Evolutionary conservation across 2,113 vertebrate species (phyloP), one percentile per base, ranked within the genome.

Genomic region (Acanthisitta chloris): DNA sequence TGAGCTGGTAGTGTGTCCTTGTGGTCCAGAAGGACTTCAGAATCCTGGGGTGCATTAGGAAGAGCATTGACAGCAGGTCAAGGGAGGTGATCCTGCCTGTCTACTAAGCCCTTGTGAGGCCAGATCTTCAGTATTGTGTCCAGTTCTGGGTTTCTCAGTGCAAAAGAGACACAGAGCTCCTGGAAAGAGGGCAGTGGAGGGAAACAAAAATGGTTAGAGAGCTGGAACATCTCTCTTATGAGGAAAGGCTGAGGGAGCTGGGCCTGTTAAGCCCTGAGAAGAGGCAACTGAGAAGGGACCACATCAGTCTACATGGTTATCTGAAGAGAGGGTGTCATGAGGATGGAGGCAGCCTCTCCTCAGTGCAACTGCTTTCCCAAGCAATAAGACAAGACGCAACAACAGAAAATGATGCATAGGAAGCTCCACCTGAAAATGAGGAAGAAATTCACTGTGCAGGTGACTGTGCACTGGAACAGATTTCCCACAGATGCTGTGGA

Each of bases 101-200:
- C 52, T 59, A 25, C 16, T 29, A 28, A 31, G 19, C 4, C 29
- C 52, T 74, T 15, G 9, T 52, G 29, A 74, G 29, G 29, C 23
- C 33, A 20, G 10, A 25, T 31, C 29, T 40, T 19, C 17, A 54
- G 17, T 23, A 14, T 29, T 34, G 29, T 31, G 61, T 46, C 52
- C 7, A 34, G 24, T 40, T n/a, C 19, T 46, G 46, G 12, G 11
- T 11, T 46, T 14, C 9, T 26, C n/a, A 46, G 36, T 33, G 64
- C 31, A 4, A 42, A 25, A 71, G 20, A 31, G 9, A 48, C 10
- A 34, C 48, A 20, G 25, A 26, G 6, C 14, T 57, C 42, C 49
- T 48, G 9, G 48, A 34, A 4, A 7, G 54, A 9, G 11, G 61
- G 17, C 29, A 40, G 17, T 0, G 0, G 4, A 58, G 18, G 3